phyloP scores from a whole-genome alignment of 2,797 vertebrate genomes.

The Lindbergichthys nudifrons region DNA sequence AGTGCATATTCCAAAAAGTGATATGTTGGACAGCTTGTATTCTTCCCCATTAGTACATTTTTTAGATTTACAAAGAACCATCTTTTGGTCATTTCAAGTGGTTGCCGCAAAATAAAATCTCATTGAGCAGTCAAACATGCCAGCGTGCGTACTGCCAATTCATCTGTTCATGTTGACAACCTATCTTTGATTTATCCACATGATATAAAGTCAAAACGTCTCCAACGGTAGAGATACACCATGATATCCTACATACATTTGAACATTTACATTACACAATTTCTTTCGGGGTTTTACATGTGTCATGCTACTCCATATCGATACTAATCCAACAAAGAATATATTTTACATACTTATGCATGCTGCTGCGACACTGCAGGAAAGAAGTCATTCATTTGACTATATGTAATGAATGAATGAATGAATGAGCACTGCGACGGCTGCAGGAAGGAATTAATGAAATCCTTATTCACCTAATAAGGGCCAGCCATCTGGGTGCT shows the following conservation, averaged over 20 bases:
- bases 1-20: constrained; percentile 31
- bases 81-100: constrained; percentile 64
- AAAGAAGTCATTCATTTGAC: constrained; percentile 36
- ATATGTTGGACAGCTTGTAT: constrained; percentile 11
- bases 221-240: constrained; percentile 44
- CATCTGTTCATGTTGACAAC: constrained; percentile 75
- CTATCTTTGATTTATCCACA: constrained; percentile 75
- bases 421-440: constrained; percentile 5
- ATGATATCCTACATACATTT: constrained; percentile 36
- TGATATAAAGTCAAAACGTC: constrained; percentile 54
- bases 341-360: constrained; percentile 16
- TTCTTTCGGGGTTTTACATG: constrained; percentile 13
- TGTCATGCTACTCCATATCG: not conserved
- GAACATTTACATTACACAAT: constrained; percentile 9
- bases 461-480: constrained; percentile 46
- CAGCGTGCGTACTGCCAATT: constrained; percentile 68
- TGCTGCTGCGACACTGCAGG: constrained; percentile 18
- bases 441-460: constrained; percentile 37
- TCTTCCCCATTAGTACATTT: constrained; percentile 32
- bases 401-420: constrained; percentile 18
- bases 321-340: not conserved
- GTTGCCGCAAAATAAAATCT: constrained; percentile 79
- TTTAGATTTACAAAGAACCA: constrained; percentile 50
- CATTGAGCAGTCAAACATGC: constrained; percentile 63
- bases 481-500: constrained; percentile 43